Percentiles rank a stretch among this genome's conserved stretches.
Conservation (phyloP, 2,888 invertebrate species). For the Tinea semifulvella region DNA sequence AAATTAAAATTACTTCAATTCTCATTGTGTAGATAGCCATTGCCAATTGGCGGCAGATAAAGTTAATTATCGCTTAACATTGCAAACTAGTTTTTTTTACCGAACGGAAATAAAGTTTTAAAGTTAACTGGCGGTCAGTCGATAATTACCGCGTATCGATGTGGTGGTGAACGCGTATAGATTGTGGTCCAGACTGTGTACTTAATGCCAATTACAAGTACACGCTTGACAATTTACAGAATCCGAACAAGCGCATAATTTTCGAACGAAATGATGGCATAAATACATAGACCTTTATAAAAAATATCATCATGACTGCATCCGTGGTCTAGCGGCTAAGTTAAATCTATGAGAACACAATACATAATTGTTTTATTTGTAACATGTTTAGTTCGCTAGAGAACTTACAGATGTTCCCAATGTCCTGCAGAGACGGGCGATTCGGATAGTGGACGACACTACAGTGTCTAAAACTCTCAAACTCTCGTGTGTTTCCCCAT, state of each 20-base stretch:
- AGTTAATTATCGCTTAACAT: slow-evolving; percentile 10
- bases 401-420: too few species aligned
- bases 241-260: slow-evolving; percentile 7
- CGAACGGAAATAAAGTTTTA: slow-evolving; percentile 15
- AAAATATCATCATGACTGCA: too few species aligned
- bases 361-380: too few species aligned
- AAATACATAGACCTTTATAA: too few species aligned
- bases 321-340: too few species aligned
- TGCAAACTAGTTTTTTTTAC: slow-evolving; percentile 12
- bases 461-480: too few species aligned
- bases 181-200: slow-evolving; percentile 13
- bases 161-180: slow-evolving; percentile 10
- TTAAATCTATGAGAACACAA: too few species aligned
- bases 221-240: slow-evolving; percentile 13
- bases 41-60: slow-evolving; percentile 5
- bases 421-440: too few species aligned
- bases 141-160: slow-evolving; percentile 13
- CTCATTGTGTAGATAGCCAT: slow-evolving; percentile 4
- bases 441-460: too few species aligned
- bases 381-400: too few species aligned
- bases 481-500: too few species aligned
- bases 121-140: slow-evolving; percentile 11
- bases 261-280: slow-evolving; percentile 1
- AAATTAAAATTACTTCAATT: too few species aligned
- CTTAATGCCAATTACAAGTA: slow-evolving; percentile 9